Evolutionary conservation across 2,797 vertebrate genomes (phyloP), one percentile per base, ranked within the genome.

Genomic region (Pseudochirops corinnae): DNA sequence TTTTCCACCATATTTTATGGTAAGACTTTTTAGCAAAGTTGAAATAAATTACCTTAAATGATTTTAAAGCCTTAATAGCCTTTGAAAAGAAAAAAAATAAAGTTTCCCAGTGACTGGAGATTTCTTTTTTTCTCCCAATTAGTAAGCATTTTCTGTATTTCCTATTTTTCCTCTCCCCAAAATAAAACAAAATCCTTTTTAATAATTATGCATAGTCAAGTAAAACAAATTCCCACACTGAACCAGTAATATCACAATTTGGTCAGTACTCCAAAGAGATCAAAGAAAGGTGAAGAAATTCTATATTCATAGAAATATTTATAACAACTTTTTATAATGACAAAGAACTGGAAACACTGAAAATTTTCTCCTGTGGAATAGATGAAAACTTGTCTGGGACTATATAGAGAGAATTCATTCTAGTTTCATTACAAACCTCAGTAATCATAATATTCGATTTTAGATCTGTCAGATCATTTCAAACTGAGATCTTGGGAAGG

Each of bases 21-120:
- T 94, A 29, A 93, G 62, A 90, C 91, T 55, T 21, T 56, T 92
- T 90, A 74, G 18, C n/a, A 39, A 74, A 90, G 62, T 91, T 92
- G 10, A 90, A 93, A 92, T 31, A 62, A 39, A 90, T 90, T 90
- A 90, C 21, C 93, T 95, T n/a, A 29, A 90, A 60, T 90, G 52
- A 94, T 21, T 96, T 74, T 74, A 74, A 74, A 74, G n/a, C 11
- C 10, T 60, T 33, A 67, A 67, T 67, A 3, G 67, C 90, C 46
- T 29, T 94, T 95, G 92, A 56, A 90, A 90, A 91, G 56, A 50
- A 82, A 90, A 93, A 57, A 14, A 87, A 91, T 11, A 93, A 46
- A 92, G 5, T 74, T 74, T 74, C 67, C n/a, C n/a, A 74, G 3
- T 21, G 56, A 67, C 28, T 91, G 82, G 55, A 92, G 33, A 90